Conservation (phyloP, 2,888 invertebrate genomes). For the Apotomis turbidana region DNA sequence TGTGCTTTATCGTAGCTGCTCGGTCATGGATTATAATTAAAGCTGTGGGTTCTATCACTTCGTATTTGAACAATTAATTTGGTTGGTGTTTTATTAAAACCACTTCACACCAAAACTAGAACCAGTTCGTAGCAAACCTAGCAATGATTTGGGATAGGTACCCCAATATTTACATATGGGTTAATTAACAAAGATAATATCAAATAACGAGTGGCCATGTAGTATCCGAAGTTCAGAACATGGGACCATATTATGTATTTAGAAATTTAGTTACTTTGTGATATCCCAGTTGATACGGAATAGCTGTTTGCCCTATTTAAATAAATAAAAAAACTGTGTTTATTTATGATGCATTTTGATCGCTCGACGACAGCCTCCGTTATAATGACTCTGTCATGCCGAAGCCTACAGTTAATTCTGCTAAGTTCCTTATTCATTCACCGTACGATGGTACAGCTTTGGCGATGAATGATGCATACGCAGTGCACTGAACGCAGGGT, state of each 20-base stretch:
- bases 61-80: conserved; percentile 10
- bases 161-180: no score
- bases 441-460: background rate
- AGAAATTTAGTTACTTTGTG: no score
- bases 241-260: no score
- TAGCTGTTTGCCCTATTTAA: no score
- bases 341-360: background rate
- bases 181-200: background rate
- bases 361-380: background rate
- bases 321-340: no score
- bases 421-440: conserved; percentile 15
- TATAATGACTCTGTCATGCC: background rate
- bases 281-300: no score
- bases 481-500: conserved; percentile 25
- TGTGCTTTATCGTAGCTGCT: conserved; percentile 16
- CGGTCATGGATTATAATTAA: conserved; percentile 24
- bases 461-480: conserved; percentile 25
- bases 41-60: conserved; percentile 11
- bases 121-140: conserved; percentile 3
- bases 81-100: conserved; percentile 15
- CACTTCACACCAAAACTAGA: conserved; percentile 14
- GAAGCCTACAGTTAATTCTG: conserved; percentile 11
- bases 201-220: background rate
- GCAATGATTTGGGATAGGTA: background rate
- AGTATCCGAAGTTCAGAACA: background rate